Base-by-base conservation (phyloP, 2,797 vertebrate genomes). In the Eulemur rubriventer region DNA sequence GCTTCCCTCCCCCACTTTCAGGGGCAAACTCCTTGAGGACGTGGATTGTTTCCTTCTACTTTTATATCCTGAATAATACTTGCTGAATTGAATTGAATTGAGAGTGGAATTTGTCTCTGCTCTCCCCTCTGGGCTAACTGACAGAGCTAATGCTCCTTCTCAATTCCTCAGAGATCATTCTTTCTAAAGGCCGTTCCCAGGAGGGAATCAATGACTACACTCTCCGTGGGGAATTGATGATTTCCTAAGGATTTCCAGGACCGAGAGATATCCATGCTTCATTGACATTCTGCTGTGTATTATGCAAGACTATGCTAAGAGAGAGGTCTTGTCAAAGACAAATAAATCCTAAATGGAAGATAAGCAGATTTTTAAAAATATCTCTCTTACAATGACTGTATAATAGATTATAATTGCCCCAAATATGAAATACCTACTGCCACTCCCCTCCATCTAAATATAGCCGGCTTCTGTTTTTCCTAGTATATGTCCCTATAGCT, bases 161-260 rank as follows among this genome's bases (percentile, higher is more conserved):
- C 95, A 95, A 97, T 98, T 97, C 97, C 97, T 97, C 89, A 89
- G 97, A 98, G 96, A 97, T 96, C 89, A 94, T 96, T 92, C 87
- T 97, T 93, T 95, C 93, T 93, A 91, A 96, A 96, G 96, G 92
- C 92, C 91, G 78, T 50, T 97, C 96, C 90, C 97, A 84, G 73
- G 96, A 94, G 97, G 90, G 90, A 94, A 97, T 96, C 96, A 93
- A 95, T 92, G 95, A 83, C 85, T 97, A 72, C 4, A 11, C 41
- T 85, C 92, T 69, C 96, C 72, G 70, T 88, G 82, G 96, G 94
- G 88, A 96, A 96, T 70, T 95, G 96, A 96, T 94, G 92, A 86
- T 91, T 97, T 98, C 95, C 94, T 95, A 75, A 96, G 89, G 80
- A 96, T 97, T 96, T 97, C 83, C 85, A 86, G 96, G 89, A 94